A percentile compares a stretch with the other conserved stretches of the same genome.
Conservation (phyloP, 1,140 invertebrate genomes). For the Luehdorfia chinensis region DNA sequence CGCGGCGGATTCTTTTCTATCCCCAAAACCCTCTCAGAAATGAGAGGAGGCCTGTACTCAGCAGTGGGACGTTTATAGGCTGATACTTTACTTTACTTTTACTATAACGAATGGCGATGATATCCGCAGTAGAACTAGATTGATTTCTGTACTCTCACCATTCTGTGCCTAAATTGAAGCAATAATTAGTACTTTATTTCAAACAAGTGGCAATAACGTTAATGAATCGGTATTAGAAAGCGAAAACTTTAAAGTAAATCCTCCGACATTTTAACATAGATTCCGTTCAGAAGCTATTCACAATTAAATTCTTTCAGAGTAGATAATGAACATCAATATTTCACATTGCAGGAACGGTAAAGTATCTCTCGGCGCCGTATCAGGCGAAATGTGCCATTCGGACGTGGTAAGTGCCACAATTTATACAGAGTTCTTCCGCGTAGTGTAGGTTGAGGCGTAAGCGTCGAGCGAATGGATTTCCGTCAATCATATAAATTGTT, state of each 20-base stretch:
- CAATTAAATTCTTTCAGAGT: conserved; percentile 10
- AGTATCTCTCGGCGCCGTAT: conserved; percentile 49
- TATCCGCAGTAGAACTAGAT: no score
- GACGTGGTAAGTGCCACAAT: conserved; percentile 64
- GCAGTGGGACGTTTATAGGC: no score
- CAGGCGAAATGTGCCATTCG: conserved; percentile 70
- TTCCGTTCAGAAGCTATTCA: not conserved
- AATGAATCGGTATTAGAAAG: not conserved
- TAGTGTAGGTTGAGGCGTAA: conserved; percentile 22
- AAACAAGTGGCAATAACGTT: not conserved
- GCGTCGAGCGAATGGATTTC: conserved; percentile 8
- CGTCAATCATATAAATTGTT: no score
- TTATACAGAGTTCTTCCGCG: conserved; percentile 51
- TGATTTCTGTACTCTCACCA: no score
- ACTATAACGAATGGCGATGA: no score
- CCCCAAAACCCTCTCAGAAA: no score
- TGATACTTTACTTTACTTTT: no score
- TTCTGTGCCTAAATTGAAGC: no score
- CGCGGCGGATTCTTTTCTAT: no score
- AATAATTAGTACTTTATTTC: no score
- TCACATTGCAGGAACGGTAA: conserved; percentile 44
- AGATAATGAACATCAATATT: conserved; percentile 52
- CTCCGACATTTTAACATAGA: not conserved
- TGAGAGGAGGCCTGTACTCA: no score
- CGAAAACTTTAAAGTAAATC: not conserved